phyloP scores from a whole-genome alignment of 2,113 vertebrate species.

The Menura novaehollandiae region DNA sequence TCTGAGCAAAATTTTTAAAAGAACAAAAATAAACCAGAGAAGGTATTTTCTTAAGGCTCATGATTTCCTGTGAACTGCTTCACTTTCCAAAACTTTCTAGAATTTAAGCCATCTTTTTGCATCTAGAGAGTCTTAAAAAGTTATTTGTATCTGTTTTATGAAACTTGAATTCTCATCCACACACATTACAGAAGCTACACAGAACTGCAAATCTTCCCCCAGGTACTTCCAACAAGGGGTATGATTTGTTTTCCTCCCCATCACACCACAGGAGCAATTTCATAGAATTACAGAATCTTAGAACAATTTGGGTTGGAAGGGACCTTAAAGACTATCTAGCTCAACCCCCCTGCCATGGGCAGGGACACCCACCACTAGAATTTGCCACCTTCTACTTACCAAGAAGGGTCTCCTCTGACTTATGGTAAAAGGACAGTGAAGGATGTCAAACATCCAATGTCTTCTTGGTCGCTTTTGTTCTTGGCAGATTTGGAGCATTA shows the following conservation, averaged over 20 bases:
- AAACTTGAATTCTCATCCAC: neutral
- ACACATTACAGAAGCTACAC: accelerated
- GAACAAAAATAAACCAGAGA: neutral
- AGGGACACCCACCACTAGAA: neutral
- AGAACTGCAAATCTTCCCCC: neutral
- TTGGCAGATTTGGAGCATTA: neutral
- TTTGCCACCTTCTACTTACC: neutral
- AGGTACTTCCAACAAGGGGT: accelerated
- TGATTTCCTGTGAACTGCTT: neutral
- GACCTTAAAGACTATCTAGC: neutral
- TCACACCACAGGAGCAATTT: neutral
- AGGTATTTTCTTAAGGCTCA: neutral
- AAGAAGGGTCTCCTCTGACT: neutral
- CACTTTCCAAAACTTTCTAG: neutral
- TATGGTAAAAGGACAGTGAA: neutral
- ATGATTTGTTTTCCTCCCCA: neutral
- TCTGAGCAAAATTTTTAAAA: neutral
- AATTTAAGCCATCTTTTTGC: neutral
- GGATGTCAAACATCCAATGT: neutral
- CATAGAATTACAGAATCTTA: neutral
- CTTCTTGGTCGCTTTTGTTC: neutral
- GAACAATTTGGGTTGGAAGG: neutral
- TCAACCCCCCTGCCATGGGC: neutral
- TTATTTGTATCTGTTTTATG: neutral
- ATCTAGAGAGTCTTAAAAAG: neutral